A percentile compares a stretch with the other conserved stretches of the same genome.
Conservation (phyloP, 2,113 vertebrate species). For the Mormyrus iriodes region DNA sequence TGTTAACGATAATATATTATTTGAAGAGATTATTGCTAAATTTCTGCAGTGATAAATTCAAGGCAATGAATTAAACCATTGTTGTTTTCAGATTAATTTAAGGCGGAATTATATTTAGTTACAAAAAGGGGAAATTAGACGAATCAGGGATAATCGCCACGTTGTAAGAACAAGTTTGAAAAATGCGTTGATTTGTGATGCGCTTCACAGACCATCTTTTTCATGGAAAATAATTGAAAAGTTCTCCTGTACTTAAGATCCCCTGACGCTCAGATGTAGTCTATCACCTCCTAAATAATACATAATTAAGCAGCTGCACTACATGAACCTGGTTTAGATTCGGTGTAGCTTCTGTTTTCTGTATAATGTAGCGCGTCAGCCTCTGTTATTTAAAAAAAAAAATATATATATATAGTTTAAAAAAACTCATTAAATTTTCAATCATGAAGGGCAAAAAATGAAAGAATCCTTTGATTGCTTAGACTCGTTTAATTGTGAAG, state of each 20-base stretch:
- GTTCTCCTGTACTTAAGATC: not conserved
- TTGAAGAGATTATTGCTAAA: not conserved
- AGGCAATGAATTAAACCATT: not conserved
- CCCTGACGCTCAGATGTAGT: not conserved
- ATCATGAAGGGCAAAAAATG: not conserved
- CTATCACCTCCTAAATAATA: not conserved
- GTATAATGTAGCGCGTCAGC: not conserved
- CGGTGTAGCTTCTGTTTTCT: not conserved
- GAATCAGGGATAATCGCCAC: not conserved
- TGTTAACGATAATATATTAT: not conserved
- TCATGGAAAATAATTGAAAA: not conserved
- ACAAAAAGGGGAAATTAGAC: not conserved
- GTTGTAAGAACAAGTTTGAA: not conserved
- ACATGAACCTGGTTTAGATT: not conserved
- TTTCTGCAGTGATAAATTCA: not conserved
- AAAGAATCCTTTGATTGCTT: not conserved
- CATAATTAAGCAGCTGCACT: not conserved
- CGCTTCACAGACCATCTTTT: not conserved
- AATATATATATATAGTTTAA: not conserved
- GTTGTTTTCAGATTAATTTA: not conserved
- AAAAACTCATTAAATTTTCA: not conserved
- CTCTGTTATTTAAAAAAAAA: no score
- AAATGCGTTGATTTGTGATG: not conserved
- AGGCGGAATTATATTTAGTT: not conserved
- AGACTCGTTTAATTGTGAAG: not conserved